These are phyloP conservation scores for Aphelenchoides besseyi DNA, from an alignment of 1,140 invertebrate genomes.

Conservation along the genomic window DNA sequence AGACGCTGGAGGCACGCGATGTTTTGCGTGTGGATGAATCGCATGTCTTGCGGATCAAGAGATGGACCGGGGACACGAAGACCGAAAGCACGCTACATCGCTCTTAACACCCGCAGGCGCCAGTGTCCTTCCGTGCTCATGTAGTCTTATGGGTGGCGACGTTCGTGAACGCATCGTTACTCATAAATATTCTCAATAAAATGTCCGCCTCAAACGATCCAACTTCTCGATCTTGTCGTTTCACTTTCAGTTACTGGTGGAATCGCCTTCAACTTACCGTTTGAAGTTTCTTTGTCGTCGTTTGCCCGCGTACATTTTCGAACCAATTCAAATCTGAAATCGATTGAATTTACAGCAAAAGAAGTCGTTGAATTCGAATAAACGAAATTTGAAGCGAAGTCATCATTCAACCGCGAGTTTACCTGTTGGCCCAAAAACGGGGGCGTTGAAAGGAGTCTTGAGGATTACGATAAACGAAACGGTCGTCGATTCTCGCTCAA, in stretches of 20 bases:
- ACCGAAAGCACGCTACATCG: neutral
- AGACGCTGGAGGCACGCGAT: neutral
- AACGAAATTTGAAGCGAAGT: neutral
- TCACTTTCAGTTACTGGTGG: neutral
- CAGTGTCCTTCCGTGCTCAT: neutral
- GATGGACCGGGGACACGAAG: neutral
- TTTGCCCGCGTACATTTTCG: conserved; percentile 32
- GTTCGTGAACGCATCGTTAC: conserved; percentile 11
- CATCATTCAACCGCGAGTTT: neutral
- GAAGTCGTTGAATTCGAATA: conserved; percentile 9
- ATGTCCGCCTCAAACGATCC: neutral
- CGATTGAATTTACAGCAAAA: neutral
- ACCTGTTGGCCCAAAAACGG: neutral
- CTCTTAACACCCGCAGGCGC: neutral
- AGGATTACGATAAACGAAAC: conserved; percentile 14
- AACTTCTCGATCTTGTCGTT: neutral
- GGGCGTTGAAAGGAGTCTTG: neutral
- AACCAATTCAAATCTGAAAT: neutral
- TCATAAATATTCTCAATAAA: neutral
- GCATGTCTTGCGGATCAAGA: neutral
- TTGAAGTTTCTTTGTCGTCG: conserved; percentile 32
- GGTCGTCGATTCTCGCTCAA: neutral
- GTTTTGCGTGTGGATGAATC: conserved; percentile 13
- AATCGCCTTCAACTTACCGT: conserved; percentile 25
- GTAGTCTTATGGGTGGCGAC: conserved; percentile 7